phyloP scores from a whole-genome alignment of 2,888 invertebrate genomes.

The Drosophila suboccidentalis region DNA sequence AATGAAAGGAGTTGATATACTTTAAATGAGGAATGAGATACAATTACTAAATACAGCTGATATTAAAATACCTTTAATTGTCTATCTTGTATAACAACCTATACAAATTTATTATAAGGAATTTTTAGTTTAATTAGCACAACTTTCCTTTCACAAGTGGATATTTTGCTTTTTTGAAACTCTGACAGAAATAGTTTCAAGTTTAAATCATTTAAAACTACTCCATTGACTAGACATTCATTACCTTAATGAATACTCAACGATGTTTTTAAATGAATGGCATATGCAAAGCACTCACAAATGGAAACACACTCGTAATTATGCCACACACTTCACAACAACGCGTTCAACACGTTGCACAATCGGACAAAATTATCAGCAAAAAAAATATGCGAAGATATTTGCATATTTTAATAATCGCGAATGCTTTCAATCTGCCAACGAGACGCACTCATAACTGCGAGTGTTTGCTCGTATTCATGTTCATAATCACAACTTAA shows the following conservation, averaged over 20 bases:
- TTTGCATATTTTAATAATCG: slow-evolving; percentile 28
- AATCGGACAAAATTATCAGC: slow-evolving; percentile 85
- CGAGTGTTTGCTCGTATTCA: slow-evolving; percentile 1
- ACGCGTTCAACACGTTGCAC: slow-evolving; percentile 87
- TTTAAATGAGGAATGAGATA: not conserved
- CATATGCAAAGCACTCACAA: slow-evolving; percentile 10
- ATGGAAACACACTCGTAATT: slow-evolving; percentile 3
- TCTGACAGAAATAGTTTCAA: not conserved
- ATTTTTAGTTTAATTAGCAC: too few species aligned
- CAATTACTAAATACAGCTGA: too few species aligned
- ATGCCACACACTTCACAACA: slow-evolving; percentile 86
- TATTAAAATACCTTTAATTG: too few species aligned
- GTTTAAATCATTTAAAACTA: not conserved
- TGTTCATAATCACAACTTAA: slow-evolving; percentile 24
- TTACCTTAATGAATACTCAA: slow-evolving; percentile 4
- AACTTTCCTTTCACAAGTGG: too few species aligned
- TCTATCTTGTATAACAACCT: too few species aligned
- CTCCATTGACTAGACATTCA: not conserved
- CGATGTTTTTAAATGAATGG: slow-evolving; percentile 1
- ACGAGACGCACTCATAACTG: slow-evolving; percentile 6
- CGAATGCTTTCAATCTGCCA: slow-evolving; percentile 12
- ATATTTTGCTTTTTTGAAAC: too few species aligned
- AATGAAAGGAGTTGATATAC: not conserved
- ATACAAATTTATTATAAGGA: too few species aligned
- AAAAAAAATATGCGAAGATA: slow-evolving; percentile 52